phyloP scores from a whole-genome alignment of 2,888 invertebrate species.

The Ophonus ardosiacus region DNA sequence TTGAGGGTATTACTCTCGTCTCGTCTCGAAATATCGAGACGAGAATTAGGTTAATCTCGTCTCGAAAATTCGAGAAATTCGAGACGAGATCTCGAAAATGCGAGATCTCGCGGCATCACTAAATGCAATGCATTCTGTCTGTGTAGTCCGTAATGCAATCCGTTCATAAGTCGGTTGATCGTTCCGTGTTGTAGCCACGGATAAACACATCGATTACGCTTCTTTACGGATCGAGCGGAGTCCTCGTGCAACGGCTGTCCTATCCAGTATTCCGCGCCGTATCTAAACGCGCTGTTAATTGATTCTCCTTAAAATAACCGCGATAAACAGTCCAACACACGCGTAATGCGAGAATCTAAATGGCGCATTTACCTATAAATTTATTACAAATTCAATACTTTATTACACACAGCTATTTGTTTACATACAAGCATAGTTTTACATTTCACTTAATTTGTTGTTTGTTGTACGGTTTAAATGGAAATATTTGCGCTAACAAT shows the following conservation, averaged over 20 bases:
- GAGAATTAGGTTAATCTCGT: too few species aligned
- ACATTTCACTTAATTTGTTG: conserved; percentile 1
- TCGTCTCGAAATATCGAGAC: too few species aligned
- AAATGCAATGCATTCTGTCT: too few species aligned
- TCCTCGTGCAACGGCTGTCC: conserved; percentile 15
- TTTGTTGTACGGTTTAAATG: background rate
- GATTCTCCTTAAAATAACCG: conserved; percentile 57
- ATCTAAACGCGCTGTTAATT: conserved; percentile 58
- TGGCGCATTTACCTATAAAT: conserved; percentile 31
- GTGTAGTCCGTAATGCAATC: background rate
- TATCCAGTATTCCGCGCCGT: conserved; percentile 24
- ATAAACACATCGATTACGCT: conserved; percentile 60
- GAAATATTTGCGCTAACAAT: background rate
- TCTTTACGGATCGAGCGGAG: conserved; percentile 19
- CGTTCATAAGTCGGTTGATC: conserved; percentile 51
- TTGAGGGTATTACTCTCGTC: too few species aligned
- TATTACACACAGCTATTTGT: conserved; percentile 16
- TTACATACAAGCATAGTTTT: background rate
- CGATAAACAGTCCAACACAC: conserved; percentile 24
- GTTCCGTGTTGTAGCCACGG: conserved; percentile 33
- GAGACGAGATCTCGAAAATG: too few species aligned
- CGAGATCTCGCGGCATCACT: too few species aligned
- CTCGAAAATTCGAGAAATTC: too few species aligned
- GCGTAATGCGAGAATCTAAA: conserved; percentile 6
- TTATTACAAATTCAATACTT: conserved; percentile 37